Evolutionary conservation across 2,113 vertebrate species (phyloP).

Genomic region (Okapia johnstoni): DNA sequence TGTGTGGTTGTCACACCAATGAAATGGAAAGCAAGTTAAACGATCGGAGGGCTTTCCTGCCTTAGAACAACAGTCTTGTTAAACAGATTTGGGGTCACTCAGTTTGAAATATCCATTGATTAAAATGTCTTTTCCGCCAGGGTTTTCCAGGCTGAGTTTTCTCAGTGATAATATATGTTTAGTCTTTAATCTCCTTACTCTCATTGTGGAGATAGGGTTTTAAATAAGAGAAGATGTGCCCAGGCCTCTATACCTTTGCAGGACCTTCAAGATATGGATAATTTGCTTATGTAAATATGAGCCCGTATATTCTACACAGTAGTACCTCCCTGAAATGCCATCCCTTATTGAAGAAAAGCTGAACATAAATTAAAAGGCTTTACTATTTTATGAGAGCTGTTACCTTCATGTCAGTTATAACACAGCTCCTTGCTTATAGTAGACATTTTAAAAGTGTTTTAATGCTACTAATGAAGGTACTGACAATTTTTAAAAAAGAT

Average conservation of each 20-base stretch:
- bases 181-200: conserved; percentile 41
- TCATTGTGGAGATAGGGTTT: conserved; percentile 25
- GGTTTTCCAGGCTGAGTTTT: conserved; percentile 41
- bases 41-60: background rate
- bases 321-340: background rate
- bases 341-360: background rate
- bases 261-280: background rate
- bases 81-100: conserved; percentile 44
- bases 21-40: conserved; percentile 20
- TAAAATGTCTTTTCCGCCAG: background rate
- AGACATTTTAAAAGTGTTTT: background rate
- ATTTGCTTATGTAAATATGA: conserved; percentile 38
- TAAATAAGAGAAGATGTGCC: background rate
- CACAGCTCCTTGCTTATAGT: background rate
- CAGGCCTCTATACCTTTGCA: background rate
- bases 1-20: background rate
- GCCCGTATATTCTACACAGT: background rate
- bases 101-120: conserved; percentile 46
- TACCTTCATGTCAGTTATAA: background rate
- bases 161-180: background rate
- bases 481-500: background rate
- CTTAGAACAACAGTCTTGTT: background rate
- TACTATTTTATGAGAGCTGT: background rate
- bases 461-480: background rate
- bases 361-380: background rate